Base-by-base conservation (phyloP, 2,113 vertebrate species). In the Phalacrocorax brasilianus region DNA sequence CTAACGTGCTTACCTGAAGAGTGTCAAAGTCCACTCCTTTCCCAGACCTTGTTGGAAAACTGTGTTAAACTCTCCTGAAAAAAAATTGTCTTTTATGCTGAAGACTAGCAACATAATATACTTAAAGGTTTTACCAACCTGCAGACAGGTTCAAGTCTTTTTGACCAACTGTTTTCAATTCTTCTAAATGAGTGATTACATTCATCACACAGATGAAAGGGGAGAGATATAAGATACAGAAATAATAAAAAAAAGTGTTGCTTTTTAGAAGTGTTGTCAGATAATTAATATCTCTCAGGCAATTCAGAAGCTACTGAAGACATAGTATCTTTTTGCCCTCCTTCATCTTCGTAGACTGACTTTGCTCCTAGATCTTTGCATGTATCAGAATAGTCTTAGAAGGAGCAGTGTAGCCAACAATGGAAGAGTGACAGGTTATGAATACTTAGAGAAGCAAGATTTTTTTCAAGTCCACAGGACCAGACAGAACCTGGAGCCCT, bases 251-350 rank as follows among this genome's bases (percentile, higher is more conserved):
- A 30, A 42, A 38, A 44, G 42, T 16, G 42, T 6, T 58, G 5
- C n/a, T 40, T 27, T 52, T 13, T 5, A 66, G 16, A 71, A 52
- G 45, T 20, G 11, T 13, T 59, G 8, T 59, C 52, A 59, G 27
- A 33, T 35, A 59, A 78, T 38, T 79, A 66, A 59, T 22, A 74
- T 33, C 17, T 76, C 40, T 76, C 40, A 40, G 33, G 27, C 44
- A 52, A 62, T 55, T 42, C 20, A 59, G 32, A 58, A 88, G 62
- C 30, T 58, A 56, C 66, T 63, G 56, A 79, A 66, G 30, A 89
- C 5, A 5, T 5, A 4, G 3, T n/a, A 40, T n/a, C 18, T 30
- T 8, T 12, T 16, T 3, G 4, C 8, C 14, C 42, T 8, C 4
- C 28, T 42, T 47, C 44, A 49, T 44, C 50, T 74, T 74, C 3